Conservation (phyloP, 2,888 invertebrate species). For the Heliconius ismenius region DNA sequence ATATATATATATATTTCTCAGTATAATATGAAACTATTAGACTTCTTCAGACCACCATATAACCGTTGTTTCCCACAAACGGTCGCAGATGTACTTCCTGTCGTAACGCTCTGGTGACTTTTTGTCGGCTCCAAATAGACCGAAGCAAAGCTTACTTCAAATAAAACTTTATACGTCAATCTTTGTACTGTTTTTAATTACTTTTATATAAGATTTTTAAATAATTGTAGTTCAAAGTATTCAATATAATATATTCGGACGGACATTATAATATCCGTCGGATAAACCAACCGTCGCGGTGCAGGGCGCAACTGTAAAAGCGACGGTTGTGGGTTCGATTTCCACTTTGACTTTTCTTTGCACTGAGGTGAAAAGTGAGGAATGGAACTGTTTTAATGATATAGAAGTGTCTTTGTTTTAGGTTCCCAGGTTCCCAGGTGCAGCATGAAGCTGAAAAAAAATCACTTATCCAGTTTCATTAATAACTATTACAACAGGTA, state of each 20-base stretch:
- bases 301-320: too few relatives aligned
- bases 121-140: slow-evolving; percentile 18
- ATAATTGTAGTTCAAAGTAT: too few relatives aligned
- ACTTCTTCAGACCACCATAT: slow-evolving; percentile 15
- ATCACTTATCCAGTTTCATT: too few relatives aligned
- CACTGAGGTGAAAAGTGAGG: too few relatives aligned
- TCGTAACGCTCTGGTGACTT: slow-evolving; percentile 19
- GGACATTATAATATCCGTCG: too few relatives aligned
- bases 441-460: neutral
- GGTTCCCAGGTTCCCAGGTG: neutral
- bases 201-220: neutral
- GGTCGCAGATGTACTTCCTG: slow-evolving; percentile 27
- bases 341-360: too few relatives aligned
- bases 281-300: too few relatives aligned
- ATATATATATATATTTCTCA: neutral
- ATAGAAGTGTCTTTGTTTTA: neutral
- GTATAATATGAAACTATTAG: slow-evolving; percentile 7
- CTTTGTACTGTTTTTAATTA: neutral
- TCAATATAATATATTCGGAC: too few relatives aligned
- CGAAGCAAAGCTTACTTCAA: slow-evolving; percentile 10
- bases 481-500: too few relatives aligned
- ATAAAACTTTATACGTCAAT: neutral
- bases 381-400: too few relatives aligned
- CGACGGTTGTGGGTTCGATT: too few relatives aligned
- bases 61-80: slow-evolving; percentile 19